These are phyloP conservation scores for Cyanoderma ruficeps DNA, from an alignment of 2,113 vertebrate species.

Conservation along the genomic window DNA sequence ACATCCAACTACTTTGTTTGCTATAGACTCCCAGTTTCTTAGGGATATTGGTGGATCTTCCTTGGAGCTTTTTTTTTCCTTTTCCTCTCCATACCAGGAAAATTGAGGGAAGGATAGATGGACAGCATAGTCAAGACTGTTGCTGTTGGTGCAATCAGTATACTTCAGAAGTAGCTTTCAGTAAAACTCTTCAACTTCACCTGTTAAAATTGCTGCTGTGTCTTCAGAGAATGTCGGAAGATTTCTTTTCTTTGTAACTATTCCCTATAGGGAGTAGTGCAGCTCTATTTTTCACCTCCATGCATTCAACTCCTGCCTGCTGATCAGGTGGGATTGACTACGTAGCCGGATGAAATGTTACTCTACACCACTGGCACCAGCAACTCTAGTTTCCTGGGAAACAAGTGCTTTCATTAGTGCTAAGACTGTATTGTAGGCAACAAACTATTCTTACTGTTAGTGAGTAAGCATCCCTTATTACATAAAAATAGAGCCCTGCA, in stretches of 20 bases:
- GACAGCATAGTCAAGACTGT: background rate
- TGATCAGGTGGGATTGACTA: background rate
- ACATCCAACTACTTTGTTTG: background rate
- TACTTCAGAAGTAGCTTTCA: background rate
- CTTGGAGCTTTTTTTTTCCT: background rate
- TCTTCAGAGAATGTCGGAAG: background rate
- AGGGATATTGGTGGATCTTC: background rate
- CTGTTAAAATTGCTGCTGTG: background rate
- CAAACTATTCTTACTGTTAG: constrained; percentile 65
- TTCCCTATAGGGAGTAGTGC: background rate
- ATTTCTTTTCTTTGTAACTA: background rate
- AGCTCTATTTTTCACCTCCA: background rate
- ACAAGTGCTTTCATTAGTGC: constrained; percentile 59
- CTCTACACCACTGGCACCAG: constrained; percentile 22
- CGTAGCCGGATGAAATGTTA: background rate
- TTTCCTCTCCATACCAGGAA: background rate
- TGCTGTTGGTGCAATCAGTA: background rate
- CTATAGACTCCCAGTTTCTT: background rate
- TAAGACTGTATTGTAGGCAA: constrained; percentile 60
- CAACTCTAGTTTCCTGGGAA: constrained; percentile 71
- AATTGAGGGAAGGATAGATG: background rate
- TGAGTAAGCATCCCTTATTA: constrained; percentile 68
- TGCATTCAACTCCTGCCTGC: background rate
- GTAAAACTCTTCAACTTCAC: background rate
- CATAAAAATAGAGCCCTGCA: constrained; percentile 70